Evolutionary conservation across 1,140 invertebrate species (phyloP), one percentile per base, ranked within the genome.

Genomic region (Zaprionus capensis): DNA sequence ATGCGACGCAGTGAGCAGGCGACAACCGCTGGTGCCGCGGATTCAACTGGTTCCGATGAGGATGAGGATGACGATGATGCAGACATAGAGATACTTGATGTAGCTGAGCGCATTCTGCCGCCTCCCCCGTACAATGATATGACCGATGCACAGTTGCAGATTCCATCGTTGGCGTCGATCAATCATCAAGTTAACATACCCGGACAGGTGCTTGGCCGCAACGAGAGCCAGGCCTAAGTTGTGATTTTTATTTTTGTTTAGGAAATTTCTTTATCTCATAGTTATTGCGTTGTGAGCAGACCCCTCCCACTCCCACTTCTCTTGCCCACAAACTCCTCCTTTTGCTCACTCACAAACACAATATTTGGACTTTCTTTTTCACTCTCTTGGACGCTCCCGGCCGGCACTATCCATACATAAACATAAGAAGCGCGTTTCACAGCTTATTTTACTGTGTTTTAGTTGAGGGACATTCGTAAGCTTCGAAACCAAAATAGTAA

Each of bases 181-280:
- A 62, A 71, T 56, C 71, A 69, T 11, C 71, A 82, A 55, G 65
- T 75, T n/a, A 85, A 80, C 56, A 80, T 91, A 44, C 84, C 84
- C 31, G 84, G 82, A n/a, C 85, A 90, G 49, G 85, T 88, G 36
- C 69, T 64, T 64, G 83, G 81, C 5, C 72, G 70, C 71, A 76
- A 85, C 28, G 91, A 92, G 58, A 92, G 91, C 73, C 91, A 91
- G 69, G 91, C 91, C 72, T 92, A 92, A 90, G 79, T 76, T 80
- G 79, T 90, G 78, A 73, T 76, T 90, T 73, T 34, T 24, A 49
- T 46, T 57, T 34, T 41, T 24, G 31, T 59, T 68, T 76, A 56
- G 64, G 63, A 59, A 46, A 51, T 78, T 84, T 59, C 53, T 68
- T 63, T 66, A 68, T 67, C 70, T 70, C 66, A 77, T 57, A 20